Conservation (phyloP, 2,113 vertebrate genomes). For the Picathartes gymnocephalus region DNA sequence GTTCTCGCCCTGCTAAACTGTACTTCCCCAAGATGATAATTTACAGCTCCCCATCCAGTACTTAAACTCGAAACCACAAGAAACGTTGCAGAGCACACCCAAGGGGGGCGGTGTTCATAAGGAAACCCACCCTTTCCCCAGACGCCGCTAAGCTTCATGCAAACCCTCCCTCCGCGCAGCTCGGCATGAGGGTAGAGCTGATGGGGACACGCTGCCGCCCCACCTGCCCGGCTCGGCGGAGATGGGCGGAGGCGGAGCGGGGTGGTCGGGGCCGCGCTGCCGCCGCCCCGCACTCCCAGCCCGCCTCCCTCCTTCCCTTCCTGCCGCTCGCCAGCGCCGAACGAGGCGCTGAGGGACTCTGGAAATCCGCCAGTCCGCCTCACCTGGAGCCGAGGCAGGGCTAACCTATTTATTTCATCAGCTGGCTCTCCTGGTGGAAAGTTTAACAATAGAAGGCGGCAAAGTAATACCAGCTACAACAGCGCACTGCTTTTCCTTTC, state of each 20-base stretch:
- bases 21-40: not conserved
- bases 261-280: not conserved
- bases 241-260: not conserved
- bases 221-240: not conserved
- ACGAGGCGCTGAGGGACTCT: not conserved
- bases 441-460: slow-evolving; percentile 57
- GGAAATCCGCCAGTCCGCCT: not conserved
- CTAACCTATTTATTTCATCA: slow-evolving; percentile 29
- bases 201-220: not conserved
- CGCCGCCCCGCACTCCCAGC: not conserved
- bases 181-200: rapidly evolving
- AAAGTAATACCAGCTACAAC: not conserved
- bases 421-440: slow-evolving; percentile 46
- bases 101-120: not conserved
- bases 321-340: not conserved
- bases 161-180: not conserved
- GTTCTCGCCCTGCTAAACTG: not conserved
- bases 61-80: not conserved
- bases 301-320: not conserved
- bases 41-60: not conserved
- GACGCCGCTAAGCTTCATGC: not conserved
- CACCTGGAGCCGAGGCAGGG: not conserved
- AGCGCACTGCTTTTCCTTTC: not conserved
- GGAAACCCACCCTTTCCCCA: not conserved
- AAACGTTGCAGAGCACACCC: not conserved